phyloP scores from a whole-genome alignment of 64 coral and sea anemone genomes.

The Orbicella faveolata region DNA sequence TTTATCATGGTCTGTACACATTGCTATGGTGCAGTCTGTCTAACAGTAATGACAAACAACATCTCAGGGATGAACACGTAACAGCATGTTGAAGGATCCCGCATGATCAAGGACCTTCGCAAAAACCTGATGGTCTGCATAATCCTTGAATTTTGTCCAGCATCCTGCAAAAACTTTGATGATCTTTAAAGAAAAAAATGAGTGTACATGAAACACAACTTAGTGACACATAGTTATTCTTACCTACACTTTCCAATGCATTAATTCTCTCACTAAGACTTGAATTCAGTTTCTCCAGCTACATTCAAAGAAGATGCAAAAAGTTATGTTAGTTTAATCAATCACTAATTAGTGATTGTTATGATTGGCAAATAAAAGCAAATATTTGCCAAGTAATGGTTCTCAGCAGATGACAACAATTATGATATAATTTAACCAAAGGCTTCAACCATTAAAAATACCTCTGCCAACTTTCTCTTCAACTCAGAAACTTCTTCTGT shows the following conservation, averaged over 20 bases:
- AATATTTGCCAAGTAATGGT: background rate
- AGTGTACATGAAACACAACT: background rate
- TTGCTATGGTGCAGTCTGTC: no score
- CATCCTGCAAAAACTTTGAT: background rate
- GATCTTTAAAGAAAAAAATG: no score
- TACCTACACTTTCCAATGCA: constrained; percentile 80
- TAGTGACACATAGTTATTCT: background rate
- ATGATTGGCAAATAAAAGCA: background rate
- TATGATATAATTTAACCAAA: background rate
- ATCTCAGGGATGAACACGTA: no score
- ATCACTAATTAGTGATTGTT: no score
- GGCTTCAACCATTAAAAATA: background rate
- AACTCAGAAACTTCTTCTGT: constrained; percentile 42
- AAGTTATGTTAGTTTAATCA: background rate
- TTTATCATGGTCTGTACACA: no score
- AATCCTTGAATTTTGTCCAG: no score
- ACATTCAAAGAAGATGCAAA: background rate
- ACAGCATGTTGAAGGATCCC: no score
- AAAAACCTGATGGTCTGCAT: no score
- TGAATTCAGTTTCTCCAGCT: constrained; percentile 74
- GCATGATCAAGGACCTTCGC: no score
- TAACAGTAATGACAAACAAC: no score
- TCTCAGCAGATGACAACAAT: background rate
- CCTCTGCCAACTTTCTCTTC: constrained; percentile 57
- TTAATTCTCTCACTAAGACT: constrained; percentile 58